These are phyloP conservation scores for Patella ulyssiponensis DNA, from an alignment of 2,888 invertebrate genomes.

Conservation along the genomic window DNA sequence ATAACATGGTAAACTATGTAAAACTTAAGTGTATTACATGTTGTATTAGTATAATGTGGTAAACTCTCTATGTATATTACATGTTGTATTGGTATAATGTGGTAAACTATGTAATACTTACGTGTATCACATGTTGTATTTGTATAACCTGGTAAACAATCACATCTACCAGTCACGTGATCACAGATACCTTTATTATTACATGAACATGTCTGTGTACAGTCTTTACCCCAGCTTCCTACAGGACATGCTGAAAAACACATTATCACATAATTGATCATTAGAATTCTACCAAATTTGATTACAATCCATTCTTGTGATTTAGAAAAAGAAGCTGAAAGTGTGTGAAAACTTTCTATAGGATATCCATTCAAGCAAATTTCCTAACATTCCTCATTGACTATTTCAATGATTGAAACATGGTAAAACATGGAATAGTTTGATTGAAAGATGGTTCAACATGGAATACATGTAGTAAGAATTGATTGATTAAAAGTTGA, in stretches of 20 bases:
- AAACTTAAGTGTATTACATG: constrained; percentile 48
- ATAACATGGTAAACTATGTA: too few species aligned
- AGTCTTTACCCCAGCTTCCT: constrained; percentile 59
- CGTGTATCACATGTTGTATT: constrained; percentile 52
- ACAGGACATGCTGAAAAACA: constrained; percentile 55
- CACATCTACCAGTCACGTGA: constrained; percentile 58
- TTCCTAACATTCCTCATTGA: too few species aligned
- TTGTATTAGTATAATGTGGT: constrained; percentile 52
- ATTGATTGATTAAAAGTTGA: too few species aligned
- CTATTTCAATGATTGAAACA: too few species aligned
- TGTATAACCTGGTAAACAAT: constrained; percentile 57
- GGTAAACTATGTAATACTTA: constrained; percentile 28
- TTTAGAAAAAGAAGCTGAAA: too few species aligned
- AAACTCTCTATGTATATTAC: constrained; percentile 32
- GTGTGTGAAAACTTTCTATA: too few species aligned
- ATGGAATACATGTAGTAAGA: too few species aligned
- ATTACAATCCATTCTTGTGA: too few species aligned
- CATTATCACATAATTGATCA: background rate
- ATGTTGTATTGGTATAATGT: background rate
- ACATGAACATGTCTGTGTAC: constrained; percentile 60
- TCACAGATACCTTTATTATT: constrained; percentile 57
- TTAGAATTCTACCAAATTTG: too few species aligned
- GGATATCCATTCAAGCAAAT: too few species aligned
- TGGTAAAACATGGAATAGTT: too few species aligned
- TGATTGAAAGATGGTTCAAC: too few species aligned